Evolutionary conservation across 2,888 invertebrate genomes (phyloP), one percentile per base, ranked within the genome.

Genomic region (Ichneumoninae sp.): DNA sequence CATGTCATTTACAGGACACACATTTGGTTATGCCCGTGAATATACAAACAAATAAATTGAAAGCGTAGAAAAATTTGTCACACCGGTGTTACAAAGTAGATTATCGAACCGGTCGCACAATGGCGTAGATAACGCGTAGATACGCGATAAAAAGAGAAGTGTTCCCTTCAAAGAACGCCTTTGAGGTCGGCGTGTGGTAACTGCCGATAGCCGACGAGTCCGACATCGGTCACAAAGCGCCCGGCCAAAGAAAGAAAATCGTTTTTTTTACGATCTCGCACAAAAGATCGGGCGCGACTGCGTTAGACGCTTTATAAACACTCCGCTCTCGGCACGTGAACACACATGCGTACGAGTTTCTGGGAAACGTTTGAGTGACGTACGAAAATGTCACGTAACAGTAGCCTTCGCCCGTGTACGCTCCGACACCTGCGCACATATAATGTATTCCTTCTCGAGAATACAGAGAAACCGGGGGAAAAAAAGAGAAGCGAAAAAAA

Each of bases 371-470:
- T 16, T 47, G 26, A 72, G 71, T 76, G 83, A 80, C 80, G 80
- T 68, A 80, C 50, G 52, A 80, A 83, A 83, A 70, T 52, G 68
- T 83, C 83, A 80, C 68, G 77, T 80, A 83, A 83, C 71, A 57
- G 30, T 30, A 69, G 40, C 26, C 44, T 68, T 57, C 26, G 57
- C 8, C 57, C 16, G 1, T 57, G 57, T 57, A 57, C 13, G 26
- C 57, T 57, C 8, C 26, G 26, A 22, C 57, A 57, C 26, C 57
- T 44, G 81, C 69, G 40, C 60, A 52, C 47, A 65, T 40, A 36
- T 70, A 62, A 65, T 52, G 33, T 26, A 75, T 52, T 22, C 57
- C 77, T 40, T 52, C 62, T 44, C 60, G 50, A 70, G 75, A 80
- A 75, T 75, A 54, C 47, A 68, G 65, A 66, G 76, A 76, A 65